phyloP scores from a whole-genome alignment of 2,888 invertebrate species.

The Rapana venosa region DNA sequence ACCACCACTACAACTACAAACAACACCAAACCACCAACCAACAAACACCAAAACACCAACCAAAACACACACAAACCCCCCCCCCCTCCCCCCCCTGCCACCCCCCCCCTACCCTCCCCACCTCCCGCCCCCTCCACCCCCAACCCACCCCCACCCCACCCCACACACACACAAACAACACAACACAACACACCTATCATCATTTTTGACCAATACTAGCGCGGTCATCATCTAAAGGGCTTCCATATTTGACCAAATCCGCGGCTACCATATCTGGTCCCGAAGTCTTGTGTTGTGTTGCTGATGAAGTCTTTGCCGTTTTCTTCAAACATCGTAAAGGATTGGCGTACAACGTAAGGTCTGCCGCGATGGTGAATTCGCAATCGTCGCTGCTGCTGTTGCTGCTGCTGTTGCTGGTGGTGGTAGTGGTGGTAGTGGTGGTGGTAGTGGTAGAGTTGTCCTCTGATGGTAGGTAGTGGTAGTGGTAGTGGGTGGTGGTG shows the following conservation, averaged over 20 bases:
- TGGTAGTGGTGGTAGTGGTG: no score
- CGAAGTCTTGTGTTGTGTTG: background rate
- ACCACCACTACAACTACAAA: no score
- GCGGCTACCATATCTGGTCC: conserved; percentile 54
- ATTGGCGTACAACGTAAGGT: conserved; percentile 66
- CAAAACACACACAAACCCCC: no score
- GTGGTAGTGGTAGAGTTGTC: no score
- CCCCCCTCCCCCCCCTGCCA: no score
- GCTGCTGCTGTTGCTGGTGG: background rate
- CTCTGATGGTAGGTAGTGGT: background rate
- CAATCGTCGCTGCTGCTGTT: conserved; percentile 37
- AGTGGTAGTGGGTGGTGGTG: no score
- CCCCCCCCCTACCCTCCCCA: no score
- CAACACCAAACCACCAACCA: no score
- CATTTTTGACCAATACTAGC: background rate
- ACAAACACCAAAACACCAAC: no score
- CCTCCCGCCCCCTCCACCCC: no score
- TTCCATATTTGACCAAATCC: conserved; percentile 56
- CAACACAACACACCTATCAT: background rate
- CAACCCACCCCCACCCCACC: no score
- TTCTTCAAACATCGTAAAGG: conserved; percentile 55
- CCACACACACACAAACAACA: no score
- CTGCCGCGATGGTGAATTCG: conserved; percentile 65
- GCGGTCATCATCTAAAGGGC: conserved; percentile 55
- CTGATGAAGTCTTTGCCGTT: background rate